Conservation (phyloP, 2,113 vertebrate genomes). For the Pseudonaja textilis region DNA sequence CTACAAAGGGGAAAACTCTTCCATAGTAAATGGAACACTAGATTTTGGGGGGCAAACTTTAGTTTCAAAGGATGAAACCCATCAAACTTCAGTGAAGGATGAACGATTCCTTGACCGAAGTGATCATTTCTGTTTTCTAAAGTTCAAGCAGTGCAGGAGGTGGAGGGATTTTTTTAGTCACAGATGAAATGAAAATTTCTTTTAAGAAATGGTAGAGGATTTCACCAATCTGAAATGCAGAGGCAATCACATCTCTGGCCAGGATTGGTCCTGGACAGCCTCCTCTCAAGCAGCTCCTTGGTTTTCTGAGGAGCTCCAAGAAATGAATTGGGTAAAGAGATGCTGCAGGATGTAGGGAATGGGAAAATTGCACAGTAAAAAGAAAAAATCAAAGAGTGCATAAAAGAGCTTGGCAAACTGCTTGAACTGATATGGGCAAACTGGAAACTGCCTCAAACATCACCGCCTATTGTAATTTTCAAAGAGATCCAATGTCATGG, state of each 20-base stretch:
- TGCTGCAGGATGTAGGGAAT: neutral
- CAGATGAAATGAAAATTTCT: neutral
- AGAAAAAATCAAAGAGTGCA: neutral
- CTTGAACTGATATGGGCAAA: neutral
- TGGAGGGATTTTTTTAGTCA: neutral
- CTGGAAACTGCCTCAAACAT: neutral
- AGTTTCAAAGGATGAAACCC: neutral
- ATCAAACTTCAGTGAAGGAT: neutral
- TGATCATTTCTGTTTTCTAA: neutral
- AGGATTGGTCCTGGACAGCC: neutral
- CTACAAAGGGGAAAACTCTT: neutral
- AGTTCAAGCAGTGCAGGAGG: neutral
- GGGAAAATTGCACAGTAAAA: neutral
- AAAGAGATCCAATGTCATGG: neutral
- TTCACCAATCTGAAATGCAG: neutral
- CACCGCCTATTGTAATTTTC: neutral
- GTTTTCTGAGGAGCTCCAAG: neutral
- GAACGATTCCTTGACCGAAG: neutral
- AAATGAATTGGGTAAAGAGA: neutral
- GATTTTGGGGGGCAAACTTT: neutral
- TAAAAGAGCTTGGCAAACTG: neutral
- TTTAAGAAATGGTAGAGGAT: neutral
- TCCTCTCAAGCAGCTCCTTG: neutral
- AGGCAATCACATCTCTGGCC: neutral
- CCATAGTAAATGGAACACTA: neutral